Conservation (phyloP, 1,140 invertebrate species). For the Rhyzopertha dominica region DNA sequence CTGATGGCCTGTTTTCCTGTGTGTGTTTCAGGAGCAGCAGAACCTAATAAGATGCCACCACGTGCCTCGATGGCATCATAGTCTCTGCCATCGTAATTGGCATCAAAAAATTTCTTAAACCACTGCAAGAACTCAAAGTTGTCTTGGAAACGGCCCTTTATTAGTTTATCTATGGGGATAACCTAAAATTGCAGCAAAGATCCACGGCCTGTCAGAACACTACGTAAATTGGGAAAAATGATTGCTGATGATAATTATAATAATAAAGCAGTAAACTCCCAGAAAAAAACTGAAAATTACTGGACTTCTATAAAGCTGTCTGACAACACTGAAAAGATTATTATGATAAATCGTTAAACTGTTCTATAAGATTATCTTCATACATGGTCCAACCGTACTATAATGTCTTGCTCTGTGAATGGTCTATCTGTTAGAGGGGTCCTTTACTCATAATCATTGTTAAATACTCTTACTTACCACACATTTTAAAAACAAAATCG, state of each 20-base stretch:
- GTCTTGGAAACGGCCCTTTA: constrained; percentile 97
- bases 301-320: no score
- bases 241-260: neutral
- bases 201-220: neutral
- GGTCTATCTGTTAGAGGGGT: no score
- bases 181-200: constrained; percentile 74
- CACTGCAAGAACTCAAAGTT: constrained; percentile 99
- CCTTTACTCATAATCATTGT: no score
- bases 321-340: no score
- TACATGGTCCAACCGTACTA: no score
- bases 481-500: no score
- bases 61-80: constrained; percentile 89
- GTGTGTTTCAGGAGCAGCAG: constrained; percentile 41
- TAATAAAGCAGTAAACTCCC: no score
- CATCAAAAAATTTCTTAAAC: constrained; percentile 99
- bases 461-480: no score
- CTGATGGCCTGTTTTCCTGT: neutral
- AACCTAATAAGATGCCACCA: constrained; percentile 66
- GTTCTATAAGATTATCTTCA: no score
- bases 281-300: no score
- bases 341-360: no score
- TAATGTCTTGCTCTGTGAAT: no score
- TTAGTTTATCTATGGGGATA: constrained; percentile 94
- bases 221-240: neutral
- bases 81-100: constrained; percentile 94